Base-by-base conservation (phyloP, 1,140 invertebrate genomes). In the Sitodiplosis mosellana region DNA sequence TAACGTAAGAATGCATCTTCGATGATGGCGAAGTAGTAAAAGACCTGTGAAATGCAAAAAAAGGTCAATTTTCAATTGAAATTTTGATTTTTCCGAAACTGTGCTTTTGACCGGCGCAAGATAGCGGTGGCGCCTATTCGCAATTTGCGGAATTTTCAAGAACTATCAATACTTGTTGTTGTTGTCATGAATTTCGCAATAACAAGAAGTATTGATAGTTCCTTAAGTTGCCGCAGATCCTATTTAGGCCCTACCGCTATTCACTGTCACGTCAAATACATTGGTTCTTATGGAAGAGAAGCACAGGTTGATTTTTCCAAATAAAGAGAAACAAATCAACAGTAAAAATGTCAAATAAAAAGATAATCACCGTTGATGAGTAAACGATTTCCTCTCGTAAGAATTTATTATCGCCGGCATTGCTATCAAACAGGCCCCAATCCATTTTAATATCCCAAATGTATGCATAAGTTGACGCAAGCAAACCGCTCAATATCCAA, bases 401-500 rank as follows among this genome's bases (percentile, higher is more conserved):
- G 55, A 83, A 78, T 52, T 67, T 76, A 65, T 92, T 90, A 66
- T 94, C 85, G 20, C 81, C 78, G 12, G 86, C 80, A 48, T 80
- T 80, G 49, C 76, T 80, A 60, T 93, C 90, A 51, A 96, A 81
- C n/a, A 98, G 68, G 11, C 94, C 93, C 93, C 93, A 98, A 75
- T 98, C 93, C 87, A 97, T 92, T 66, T 89, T 91, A 5, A 97
- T 80, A 63, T 98, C 93, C 93, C 93, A 97, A 1, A 81, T 81
- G 55, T 88, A 88, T 0, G 86, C 81, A 61, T 92, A 94, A 42
- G 78, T 73, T 0, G 87, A 87, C 46, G 79, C 87, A 1, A 88
- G 62, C 8, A 91, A 62, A 21, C 80, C 78, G 7, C 80, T 72
- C 1, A 75, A 66, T 33, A 90, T 74, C 83, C 83, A 88, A 43